phyloP scores from a whole-genome alignment of 2,888 invertebrate species.

The Lasioglossum villosulum region DNA sequence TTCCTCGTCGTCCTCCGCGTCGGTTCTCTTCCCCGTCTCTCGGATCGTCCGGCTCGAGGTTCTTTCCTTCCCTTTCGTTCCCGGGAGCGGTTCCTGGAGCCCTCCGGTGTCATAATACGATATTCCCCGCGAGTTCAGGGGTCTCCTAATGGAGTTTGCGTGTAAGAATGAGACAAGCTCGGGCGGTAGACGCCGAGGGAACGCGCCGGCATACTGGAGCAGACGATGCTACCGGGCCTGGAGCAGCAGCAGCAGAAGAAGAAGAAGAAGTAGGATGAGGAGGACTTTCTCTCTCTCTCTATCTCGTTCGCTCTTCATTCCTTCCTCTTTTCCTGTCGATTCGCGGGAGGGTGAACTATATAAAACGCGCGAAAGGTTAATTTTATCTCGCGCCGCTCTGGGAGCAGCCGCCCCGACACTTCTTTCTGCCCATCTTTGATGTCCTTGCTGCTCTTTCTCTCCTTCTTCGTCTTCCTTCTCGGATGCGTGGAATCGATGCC shows the following conservation, averaged over 20 bases:
- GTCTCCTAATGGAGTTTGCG: conserved; percentile 83
- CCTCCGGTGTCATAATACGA: conserved; percentile 77
- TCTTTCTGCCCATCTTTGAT: conserved; percentile 5
- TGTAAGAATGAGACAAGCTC: conserved; percentile 80
- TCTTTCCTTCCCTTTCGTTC: conserved; percentile 52
- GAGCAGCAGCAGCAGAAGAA: not conserved
- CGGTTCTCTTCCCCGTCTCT: conserved; percentile 11
- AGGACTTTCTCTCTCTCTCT: conserved; percentile 9
- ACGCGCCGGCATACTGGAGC: conserved; percentile 36
- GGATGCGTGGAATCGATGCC: conserved; percentile 1
- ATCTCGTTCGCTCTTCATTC: conserved; percentile 35
- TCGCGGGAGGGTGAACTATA: conserved; percentile 55
- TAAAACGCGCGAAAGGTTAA: conserved; percentile 76
- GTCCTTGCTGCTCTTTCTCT: not conserved
- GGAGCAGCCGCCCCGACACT: conserved; percentile 24
- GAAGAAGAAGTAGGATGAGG: not conserved
- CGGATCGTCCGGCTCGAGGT: conserved; percentile 38
- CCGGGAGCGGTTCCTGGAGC: conserved; percentile 44
- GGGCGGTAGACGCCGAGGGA: conserved; percentile 49
- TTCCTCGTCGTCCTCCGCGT: not conserved
- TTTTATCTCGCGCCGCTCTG: conserved; percentile 75
- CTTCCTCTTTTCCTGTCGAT: conserved; percentile 33
- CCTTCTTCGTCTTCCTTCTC: not conserved
- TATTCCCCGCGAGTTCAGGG: conserved; percentile 74
- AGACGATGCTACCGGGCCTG: conserved; percentile 40